Base-by-base conservation (phyloP, 2,888 invertebrate genomes). In the Baronia brevicornis region DNA sequence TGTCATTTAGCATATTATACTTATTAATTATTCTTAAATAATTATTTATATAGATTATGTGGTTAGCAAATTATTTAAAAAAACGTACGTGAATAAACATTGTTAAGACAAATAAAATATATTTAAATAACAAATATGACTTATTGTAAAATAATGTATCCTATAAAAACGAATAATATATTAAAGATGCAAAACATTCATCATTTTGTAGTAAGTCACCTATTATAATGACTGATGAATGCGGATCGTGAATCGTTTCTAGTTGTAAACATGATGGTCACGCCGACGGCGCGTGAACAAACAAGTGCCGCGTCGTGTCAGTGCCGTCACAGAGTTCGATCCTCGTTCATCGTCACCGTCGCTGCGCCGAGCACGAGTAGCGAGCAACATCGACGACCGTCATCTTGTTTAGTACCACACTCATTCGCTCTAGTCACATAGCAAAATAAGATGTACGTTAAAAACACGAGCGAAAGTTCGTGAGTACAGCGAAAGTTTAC, bases 241-340 rank as follows among this genome's bases (percentile, higher is more conserved):
- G 60, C 55, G 55, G 54, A 59, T 61, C 56, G 60, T 61, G 66
- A 65, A 59, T 50, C 66, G 66, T 55, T 57, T 53, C 64, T 51
- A 60, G 63, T 71, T 56, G 73, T 79, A 78, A 78, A 80, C 75
- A 79, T 78, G 68, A 60, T 62, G 66, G 59, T 66, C 82, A 80
- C 70, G 79, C 64, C 44, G 67, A 30, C 60, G 54, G 54, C 69
- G 75, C 82, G 80, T 82, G 80, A 73, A 80, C 75, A 82, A 80
- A 80, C 80, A 80, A 80, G 71, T 73, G 67, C 53, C 57, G 51
- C 52, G 62, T 56, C 56, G 46, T 43, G 45, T 43, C 51, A 37
- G 33, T 48, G 40, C 40, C 42, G 55, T 43, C 50, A 41, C 44
- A 42, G 23, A 9, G 4, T n/a, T 4, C 9, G 10, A 22, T 47